A percentile compares a stretch with the other conserved stretches of the same genome.
Conservation (phyloP, 1,140 invertebrate genomes). For the Nasonia longicornis region DNA sequence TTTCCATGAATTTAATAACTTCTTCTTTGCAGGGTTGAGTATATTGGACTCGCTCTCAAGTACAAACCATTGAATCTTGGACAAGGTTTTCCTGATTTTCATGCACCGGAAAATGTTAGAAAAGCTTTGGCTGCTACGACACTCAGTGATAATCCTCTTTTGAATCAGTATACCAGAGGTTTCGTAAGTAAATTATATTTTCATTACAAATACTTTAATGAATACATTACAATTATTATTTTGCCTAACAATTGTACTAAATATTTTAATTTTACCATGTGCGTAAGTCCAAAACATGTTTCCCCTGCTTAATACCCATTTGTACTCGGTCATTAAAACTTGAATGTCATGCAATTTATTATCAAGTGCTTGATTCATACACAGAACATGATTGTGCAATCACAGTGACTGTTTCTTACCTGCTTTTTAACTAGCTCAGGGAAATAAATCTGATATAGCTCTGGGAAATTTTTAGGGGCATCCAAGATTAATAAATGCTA, state of each 20-base stretch:
- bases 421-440: slow-evolving; percentile 16
- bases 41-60: slow-evolving; percentile 87
- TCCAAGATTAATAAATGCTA: slow-evolving; percentile 85
- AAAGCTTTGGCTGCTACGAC: slow-evolving; percentile 81
- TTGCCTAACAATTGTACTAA: neutral
- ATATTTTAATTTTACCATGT: neutral
- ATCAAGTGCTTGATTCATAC: neutral
- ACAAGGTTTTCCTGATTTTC: slow-evolving; percentile 97
- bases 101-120: slow-evolving; percentile 86
- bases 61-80: slow-evolving; percentile 95
- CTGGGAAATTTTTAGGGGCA: slow-evolving; percentile 82
- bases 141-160: slow-evolving; percentile 77
- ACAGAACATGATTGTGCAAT: slow-evolving; percentile 25
- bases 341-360: neutral
- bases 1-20: slow-evolving; percentile 27
- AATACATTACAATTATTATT: neutral
- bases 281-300: slow-evolving; percentile 2
- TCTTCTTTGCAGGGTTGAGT: slow-evolving; percentile 88
- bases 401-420: slow-evolving; percentile 25
- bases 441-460: neutral
- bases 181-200: slow-evolving; percentile 75
- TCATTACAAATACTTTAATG: neutral
- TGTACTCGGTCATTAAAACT: neutral
- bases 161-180: slow-evolving; percentile 93
- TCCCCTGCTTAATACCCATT: neutral